Conservation (phyloP, 2,797 vertebrate genomes). For the Onychomys arenicola region DNA sequence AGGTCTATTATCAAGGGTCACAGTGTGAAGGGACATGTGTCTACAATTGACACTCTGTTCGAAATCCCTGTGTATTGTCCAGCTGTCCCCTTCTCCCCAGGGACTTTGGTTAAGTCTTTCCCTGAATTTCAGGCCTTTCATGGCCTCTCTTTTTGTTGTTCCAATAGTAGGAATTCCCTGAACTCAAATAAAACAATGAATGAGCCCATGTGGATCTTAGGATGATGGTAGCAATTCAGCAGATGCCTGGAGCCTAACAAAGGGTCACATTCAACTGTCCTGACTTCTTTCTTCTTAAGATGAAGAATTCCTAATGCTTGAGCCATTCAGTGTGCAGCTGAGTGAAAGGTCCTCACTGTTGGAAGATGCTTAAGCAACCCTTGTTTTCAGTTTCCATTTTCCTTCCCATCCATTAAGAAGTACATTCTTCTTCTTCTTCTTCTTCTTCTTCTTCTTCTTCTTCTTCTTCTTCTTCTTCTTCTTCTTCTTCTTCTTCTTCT, state of each 20-base stretch:
- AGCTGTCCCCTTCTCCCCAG: not conserved
- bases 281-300: constrained; percentile 48
- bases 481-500: too few relatives aligned
- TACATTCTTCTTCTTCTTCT: constrained; percentile 8
- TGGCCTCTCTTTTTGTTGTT: not conserved
- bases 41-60: not conserved
- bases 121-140: constrained; percentile 35
- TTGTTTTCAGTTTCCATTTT: constrained; percentile 62
- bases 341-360: constrained; percentile 43
- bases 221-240: not conserved
- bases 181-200: constrained; percentile 44
- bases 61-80: not conserved
- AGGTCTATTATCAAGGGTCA: not conserved
- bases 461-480: too few relatives aligned
- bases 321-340: not conserved
- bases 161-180: constrained; percentile 45
- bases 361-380: constrained; percentile 56
- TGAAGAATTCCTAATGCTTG: constrained; percentile 25
- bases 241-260: constrained; percentile 27
- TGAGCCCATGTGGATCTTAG: constrained; percentile 30
- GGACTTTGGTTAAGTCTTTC: constrained; percentile 48
- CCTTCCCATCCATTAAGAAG: not conserved
- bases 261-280: constrained; percentile 5
- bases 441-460: too few relatives aligned
- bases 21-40: not conserved